Evolutionary conservation across 2,797 vertebrate species (phyloP).

Genomic region (Tauraco hartlaubi): DNA sequence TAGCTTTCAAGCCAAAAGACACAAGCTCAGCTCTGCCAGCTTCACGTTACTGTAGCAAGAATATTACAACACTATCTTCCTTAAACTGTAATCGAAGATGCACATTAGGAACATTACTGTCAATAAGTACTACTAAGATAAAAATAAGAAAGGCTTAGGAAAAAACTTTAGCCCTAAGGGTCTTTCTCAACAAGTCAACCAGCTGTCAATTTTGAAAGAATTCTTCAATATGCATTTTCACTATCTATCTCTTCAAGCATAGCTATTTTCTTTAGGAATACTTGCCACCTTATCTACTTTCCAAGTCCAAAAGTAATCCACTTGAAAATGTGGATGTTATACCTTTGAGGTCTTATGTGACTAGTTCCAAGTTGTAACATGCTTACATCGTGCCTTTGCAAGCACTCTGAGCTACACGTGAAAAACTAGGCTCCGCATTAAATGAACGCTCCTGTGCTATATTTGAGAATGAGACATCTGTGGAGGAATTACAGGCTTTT

Average conservation of each 20-base stretch:
- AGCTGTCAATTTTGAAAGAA: background rate
- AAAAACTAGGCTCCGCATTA: background rate
- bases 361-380: background rate
- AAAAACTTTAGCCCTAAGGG: background rate
- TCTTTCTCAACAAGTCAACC: background rate
- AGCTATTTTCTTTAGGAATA: slow-evolving; percentile 8
- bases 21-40: fast-evolving
- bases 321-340: background rate
- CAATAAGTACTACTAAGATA: background rate
- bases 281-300: background rate
- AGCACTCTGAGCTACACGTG: background rate
- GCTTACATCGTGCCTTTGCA: background rate
- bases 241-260: background rate
- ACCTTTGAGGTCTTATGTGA: slow-evolving; percentile 17
- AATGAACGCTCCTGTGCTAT: fast-evolving
- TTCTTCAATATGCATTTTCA: background rate
- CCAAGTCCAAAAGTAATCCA: slow-evolving; percentile 11
- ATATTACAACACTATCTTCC: background rate
- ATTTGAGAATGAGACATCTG: slow-evolving; percentile 30
- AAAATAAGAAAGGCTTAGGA: background rate
- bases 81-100: background rate
- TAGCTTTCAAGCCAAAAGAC: background rate
- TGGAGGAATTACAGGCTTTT: slow-evolving; percentile 33
- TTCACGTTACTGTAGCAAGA: background rate
- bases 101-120: background rate